Base-by-base conservation (phyloP, 2,113 vertebrate species). In the Hepsetus odoe region DNA sequence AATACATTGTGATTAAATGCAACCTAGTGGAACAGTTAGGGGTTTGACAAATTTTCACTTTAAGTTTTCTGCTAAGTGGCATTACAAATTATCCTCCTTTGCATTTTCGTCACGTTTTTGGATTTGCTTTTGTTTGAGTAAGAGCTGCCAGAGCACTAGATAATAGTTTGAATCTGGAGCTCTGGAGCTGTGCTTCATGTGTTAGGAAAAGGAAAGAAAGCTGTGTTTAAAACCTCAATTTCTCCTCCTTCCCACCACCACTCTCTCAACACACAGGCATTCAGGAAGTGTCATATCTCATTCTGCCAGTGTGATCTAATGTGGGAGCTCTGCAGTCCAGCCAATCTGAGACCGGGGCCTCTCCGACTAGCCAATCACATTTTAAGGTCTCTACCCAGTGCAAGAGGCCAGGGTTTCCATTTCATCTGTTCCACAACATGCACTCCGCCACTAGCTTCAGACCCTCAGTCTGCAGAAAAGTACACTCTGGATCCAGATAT, bases 221-320 rank as follows among this genome's bases (percentile, higher is more conserved):
- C 53, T 79, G 61, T 40, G 40, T 69, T 64, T 78, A 87, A 89
- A 85, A 83, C 76, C 82, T 80, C 75, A 76, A 33, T 66, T 81
- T 79, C 72, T 87, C 82, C 83, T 75, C 72, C 83, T 88, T 88
- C 87, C 86, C 87, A 83, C 82, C 84, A 64, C 80, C 84, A 64
- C 81, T 72, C 88, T 81, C 84, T 90, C 82, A 90, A 84, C 87
- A 87, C 81, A 68, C 80, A 90, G 77, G 81, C 83, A 89, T 89
- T 86, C 86, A 90, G 88, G 88, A 91, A 90, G 85, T 73, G 67
- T 86, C 79, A 77, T 75, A 56, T 80, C 81, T 69, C 12, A 62
- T 84, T 87, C 79, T 69, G 82, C 86, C 90, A 87, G 81, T 75
- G 71, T 26, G 42, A 83, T 85, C 78, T 81, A 80, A 80, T 81